Evolutionary conservation across 2,797 vertebrate species (phyloP).

Genomic region (Bryconaethiops microstoma): DNA sequence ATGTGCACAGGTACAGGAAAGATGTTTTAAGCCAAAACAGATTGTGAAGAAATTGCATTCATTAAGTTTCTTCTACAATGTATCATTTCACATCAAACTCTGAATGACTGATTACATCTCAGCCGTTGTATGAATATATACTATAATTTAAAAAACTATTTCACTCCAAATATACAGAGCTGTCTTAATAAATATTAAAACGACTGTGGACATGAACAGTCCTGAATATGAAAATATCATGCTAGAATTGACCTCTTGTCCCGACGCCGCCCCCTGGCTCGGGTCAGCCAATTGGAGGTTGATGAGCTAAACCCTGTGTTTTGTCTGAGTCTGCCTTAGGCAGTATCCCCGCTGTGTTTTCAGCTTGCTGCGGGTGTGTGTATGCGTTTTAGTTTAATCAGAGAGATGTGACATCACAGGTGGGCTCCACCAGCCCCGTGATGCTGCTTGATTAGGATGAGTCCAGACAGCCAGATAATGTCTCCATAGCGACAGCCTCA

Average conservation of each 20-base stretch:
- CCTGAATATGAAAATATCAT: constrained; percentile 50
- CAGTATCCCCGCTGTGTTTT: neutral
- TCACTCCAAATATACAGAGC: no score
- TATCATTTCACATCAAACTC: neutral
- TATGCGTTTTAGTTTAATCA: constrained; percentile 31
- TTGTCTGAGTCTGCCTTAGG: constrained; percentile 5
- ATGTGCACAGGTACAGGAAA: no score
- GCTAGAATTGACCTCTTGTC: constrained; percentile 43
- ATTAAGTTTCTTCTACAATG: neutral
- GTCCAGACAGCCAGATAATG: constrained; percentile 48
- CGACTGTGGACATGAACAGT: no score
- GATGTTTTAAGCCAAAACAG: no score
- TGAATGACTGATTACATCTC: no score
- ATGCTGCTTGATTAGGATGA: constrained; percentile 42
- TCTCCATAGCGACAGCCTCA: constrained; percentile 48
- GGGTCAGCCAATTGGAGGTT: neutral
- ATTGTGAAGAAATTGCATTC: no score
- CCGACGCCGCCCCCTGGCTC: constrained; percentile 28
- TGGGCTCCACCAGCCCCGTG: constrained; percentile 18
- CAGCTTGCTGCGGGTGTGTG: neutral
- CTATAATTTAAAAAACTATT: neutral
- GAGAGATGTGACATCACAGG: constrained; percentile 36
- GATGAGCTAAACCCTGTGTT: constrained; percentile 4
- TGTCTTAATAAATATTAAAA: constrained; percentile 62
- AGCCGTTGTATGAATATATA: no score